Evolutionary conservation across 1,140 invertebrate species (phyloP), one percentile per base, ranked within the genome.

Genomic region (Nylanderia fulva): DNA sequence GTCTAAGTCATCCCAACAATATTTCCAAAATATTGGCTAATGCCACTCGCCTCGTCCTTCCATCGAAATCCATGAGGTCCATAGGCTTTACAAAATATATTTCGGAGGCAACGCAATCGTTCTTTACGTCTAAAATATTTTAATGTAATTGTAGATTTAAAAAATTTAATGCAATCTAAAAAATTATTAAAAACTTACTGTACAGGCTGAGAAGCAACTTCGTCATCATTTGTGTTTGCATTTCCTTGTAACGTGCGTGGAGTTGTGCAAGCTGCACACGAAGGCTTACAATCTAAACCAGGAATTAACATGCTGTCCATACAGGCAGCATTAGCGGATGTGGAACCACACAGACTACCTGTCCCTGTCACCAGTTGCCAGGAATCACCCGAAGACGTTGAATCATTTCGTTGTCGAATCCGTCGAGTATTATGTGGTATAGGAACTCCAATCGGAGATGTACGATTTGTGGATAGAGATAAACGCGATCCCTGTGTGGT

Each of bases 311-410:
- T 27, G 72, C 91, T 94, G 42, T 96, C 93, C 56, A 92, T 91
- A 54, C 95, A 91, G 1, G 92, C 88, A 79, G 93, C 94, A 91
- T 95, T 95, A 85, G 95, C 91, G 83, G 95, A 94, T 0, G 94
- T 94, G 1, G 95, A 96, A 84, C 95, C 96, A 69, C 96, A 94
- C 45, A 97, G 92, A 87, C 96, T 97, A 15, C 96, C 96, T 13
- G 96, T 96, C 39, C 96, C 96, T 11, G 96, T 96, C 66, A 97
- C 96, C 91, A 97, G 95, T 90, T 97, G 96, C 96, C 96, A 97
- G 87, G 96, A 97, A 75, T 95, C 95, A 4, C 94, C 94, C 56
- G 95, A 95, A 48, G 95, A 94, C 21, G 95, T 95, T 3, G 96
- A 96, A 86, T 96, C 96, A 75, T 96, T 96, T 21, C 96, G 93